Evolutionary conservation across 2,113 vertebrate species (phyloP).

Genomic region (Thunnus maccoyii): DNA sequence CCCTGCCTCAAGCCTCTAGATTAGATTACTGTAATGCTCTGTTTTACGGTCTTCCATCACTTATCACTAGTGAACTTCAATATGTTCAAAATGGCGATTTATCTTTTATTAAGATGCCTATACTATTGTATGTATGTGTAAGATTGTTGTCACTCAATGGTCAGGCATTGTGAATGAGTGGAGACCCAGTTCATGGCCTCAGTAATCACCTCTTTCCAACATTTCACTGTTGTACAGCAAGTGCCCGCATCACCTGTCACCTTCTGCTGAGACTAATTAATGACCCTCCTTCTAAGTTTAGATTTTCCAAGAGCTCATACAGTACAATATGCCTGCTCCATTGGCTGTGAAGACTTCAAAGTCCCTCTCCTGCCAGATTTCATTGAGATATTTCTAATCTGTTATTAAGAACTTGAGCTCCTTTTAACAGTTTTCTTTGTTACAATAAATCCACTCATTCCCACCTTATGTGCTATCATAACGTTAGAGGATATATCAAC

Average conservation of each 20-base stretch:
- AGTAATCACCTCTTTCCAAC: conserved; percentile 15
- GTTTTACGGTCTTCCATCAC: too few relatives aligned
- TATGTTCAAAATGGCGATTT: not conserved
- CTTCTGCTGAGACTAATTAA: conserved; percentile 12
- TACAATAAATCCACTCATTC: not conserved
- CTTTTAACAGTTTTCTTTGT: not conserved
- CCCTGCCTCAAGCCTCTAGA: too few relatives aligned
- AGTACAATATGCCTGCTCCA: not conserved
- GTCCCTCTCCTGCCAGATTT: conserved; percentile 1
- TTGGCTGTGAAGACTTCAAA: not conserved
- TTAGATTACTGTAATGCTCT: too few relatives aligned
- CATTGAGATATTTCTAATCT: conserved; percentile 1
- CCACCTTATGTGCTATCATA: not conserved
- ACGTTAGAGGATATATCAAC: not conserved
- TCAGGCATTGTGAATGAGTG: not conserved
- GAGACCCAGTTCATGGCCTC: not conserved
- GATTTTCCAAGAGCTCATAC: conserved; percentile 2
- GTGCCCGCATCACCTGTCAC: not conserved
- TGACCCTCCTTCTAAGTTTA: conserved; percentile 31
- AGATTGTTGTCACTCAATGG: conserved; percentile 4
- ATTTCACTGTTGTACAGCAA: not conserved
- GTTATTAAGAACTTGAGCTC: conserved; percentile 6
- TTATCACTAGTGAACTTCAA: too few relatives aligned
- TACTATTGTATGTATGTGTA: not conserved
- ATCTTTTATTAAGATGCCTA: not conserved